Evolutionary conservation across 2,113 vertebrate genomes (phyloP).

Genomic region (Calyptomena viridis): DNA sequence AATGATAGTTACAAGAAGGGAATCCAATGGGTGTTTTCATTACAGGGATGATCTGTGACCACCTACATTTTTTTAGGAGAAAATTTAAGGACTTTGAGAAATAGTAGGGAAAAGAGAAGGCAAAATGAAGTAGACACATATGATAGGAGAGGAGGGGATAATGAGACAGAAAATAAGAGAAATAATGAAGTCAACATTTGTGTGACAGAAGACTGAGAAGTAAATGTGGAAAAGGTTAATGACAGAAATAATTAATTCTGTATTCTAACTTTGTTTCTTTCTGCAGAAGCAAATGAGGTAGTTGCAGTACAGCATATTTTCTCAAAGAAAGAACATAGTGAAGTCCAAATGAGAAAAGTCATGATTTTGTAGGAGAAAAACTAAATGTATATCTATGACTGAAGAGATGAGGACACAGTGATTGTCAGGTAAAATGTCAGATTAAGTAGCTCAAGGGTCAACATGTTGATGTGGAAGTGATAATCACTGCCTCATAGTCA

Average conservation of each 20-base stretch:
- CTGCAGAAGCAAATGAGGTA: not conserved
- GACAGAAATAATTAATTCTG: not conserved
- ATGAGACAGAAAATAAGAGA: not conserved
- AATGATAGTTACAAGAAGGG: not conserved
- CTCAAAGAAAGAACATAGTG: not conserved
- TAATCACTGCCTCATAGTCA: not conserved
- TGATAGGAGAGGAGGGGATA: not conserved
- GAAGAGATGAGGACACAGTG: not conserved
- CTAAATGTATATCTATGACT: not conserved
- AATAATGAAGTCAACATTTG: not conserved
- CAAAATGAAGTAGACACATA: not conserved
- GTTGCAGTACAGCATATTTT: not conserved
- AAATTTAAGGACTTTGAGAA: not conserved
- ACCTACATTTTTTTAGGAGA: not conserved
- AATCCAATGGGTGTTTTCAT: not conserved
- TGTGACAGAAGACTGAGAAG: not conserved
- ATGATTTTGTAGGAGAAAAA: not conserved
- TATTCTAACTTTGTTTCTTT: not conserved
- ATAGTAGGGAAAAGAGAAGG: not conserved
- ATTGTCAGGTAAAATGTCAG: slow-evolving; percentile 22
- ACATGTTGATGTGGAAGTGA: not conserved
- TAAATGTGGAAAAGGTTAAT: not conserved
- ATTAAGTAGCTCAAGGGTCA: slow-evolving; percentile 13
- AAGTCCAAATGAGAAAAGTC: not conserved
- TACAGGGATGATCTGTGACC: not conserved